Conservation (phyloP, 2,797 vertebrate genomes). For the Thripadectes ignobilis region DNA sequence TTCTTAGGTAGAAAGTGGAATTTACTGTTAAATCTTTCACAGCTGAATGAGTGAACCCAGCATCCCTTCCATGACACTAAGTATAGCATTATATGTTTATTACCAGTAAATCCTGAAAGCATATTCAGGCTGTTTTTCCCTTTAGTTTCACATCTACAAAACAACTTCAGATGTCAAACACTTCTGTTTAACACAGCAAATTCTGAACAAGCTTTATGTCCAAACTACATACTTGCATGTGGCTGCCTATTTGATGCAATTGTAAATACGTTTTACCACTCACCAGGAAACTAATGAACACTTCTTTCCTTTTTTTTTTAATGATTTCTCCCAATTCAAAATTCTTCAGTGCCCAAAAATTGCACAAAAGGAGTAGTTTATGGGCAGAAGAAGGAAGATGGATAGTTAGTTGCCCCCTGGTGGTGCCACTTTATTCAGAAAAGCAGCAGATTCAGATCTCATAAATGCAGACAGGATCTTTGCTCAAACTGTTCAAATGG, state of each 20-base stretch:
- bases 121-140: neutral
- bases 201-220: neutral
- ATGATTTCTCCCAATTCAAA: neutral
- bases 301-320: no score
- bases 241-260: neutral
- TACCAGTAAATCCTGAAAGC: neutral
- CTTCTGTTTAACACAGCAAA: neutral
- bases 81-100: neutral
- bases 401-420: neutral
- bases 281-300: neutral
- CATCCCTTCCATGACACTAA: neutral
- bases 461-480: neutral
- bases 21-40: neutral
- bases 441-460: neutral
- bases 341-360: neutral
- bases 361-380: neutral
- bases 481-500: neutral
- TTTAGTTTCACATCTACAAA: neutral
- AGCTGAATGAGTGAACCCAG: neutral
- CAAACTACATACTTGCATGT: neutral
- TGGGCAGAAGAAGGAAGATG: neutral
- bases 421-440: neutral
- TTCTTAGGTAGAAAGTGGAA: neutral
- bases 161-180: neutral
- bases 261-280: neutral